phyloP scores from a whole-genome alignment of 2,888 invertebrate species.

The Drosophila engyochracea region DNA sequence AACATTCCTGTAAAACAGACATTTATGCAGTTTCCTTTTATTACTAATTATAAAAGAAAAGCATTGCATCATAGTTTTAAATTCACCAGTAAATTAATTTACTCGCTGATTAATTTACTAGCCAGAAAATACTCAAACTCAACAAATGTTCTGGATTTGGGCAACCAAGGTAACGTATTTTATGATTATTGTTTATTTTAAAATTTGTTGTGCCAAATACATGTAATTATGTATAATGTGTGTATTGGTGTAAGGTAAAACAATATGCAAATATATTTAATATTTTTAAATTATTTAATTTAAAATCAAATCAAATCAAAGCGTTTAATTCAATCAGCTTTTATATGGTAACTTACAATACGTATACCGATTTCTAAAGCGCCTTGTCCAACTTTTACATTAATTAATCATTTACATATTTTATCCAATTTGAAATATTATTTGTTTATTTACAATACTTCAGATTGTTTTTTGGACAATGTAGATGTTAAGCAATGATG shows the following conservation, averaged over 20 bases:
- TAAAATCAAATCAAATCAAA: background rate
- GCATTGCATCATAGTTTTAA: background rate
- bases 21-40: background rate
- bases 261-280: background rate
- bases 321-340: background rate
- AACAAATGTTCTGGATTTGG: background rate
- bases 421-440: background rate
- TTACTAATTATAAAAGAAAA: background rate
- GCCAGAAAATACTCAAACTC: background rate
- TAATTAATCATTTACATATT: background rate
- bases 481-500: background rate
- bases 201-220: background rate
- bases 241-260: background rate
- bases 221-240: background rate
- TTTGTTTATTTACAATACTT: background rate
- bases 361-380: background rate
- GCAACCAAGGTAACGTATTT: background rate
- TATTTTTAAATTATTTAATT: background rate
- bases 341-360: background rate
- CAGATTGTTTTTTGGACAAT: background rate
- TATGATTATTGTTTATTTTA: background rate
- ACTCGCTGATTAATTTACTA: background rate
- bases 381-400: background rate
- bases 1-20: background rate
- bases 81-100: conserved; percentile 1